Base-by-base conservation (phyloP, 1,140 invertebrate genomes). In the Thrips palmi region DNA sequence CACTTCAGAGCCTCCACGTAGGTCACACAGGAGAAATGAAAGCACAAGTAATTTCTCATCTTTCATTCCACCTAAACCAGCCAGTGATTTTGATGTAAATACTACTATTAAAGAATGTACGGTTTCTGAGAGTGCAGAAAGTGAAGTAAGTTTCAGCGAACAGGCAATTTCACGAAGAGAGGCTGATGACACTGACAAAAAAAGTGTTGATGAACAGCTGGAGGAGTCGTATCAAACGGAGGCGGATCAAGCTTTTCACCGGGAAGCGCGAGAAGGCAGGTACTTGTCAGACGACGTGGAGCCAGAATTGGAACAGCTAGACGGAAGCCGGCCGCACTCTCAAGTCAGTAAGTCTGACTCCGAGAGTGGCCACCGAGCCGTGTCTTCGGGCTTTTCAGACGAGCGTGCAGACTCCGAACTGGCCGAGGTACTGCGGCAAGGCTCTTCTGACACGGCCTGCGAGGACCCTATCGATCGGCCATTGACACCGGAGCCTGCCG, bases 21-120 rank as follows among this genome's bases (percentile, higher is more conserved):
- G n/a, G n/a, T n/a, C n/a, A n/a, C 68, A 70, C 41, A 60, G 63
- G 41, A 55, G 65, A 27, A 62, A 57, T 30, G 68, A 68, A 42
- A 71, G 67, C 45, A 64, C 59, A 25, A 53, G 54, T n/a, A n/a
- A n/a, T n/a, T n/a, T n/a, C n/a, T n/a, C n/a, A n/a, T n/a, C n/a
- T n/a, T n/a, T n/a, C n/a, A n/a, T n/a, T n/a, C 33, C 10, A 19
- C 12, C 7, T 12, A 28, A 30, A 17, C 22, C 3, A 28, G 14
- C 20, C 22, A 24, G 19, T 14, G 12, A 28, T 15, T 15, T 27
- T 19, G 4, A 22, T 40, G 10, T 11, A n/a, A 25, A 14, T 21
- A 3, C 8, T 12, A n/a, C n/a, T n/a, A n/a, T 3, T 36, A 43
- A 20, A 32, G 40, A 12, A 25, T n/a, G n/a, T n/a, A n/a, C n/a